A percentile compares a stretch with the other conserved stretches of the same genome.
Evolutionary conservation across 2,113 vertebrate genomes (phyloP).

Genomic region (Apistogramma diplotaenia): DNA sequence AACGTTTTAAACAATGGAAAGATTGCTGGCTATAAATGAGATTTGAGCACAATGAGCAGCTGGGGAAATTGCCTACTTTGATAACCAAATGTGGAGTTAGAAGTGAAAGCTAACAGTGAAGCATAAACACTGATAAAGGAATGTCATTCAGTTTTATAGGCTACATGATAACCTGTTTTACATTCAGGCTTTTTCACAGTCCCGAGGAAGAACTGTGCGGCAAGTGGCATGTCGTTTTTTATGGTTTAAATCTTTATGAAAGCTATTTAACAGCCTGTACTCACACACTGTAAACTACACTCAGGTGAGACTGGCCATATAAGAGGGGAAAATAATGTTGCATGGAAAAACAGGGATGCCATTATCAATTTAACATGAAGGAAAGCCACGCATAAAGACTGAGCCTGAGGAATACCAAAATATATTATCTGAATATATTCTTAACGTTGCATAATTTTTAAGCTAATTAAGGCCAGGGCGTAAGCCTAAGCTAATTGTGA

Average conservation of each 20-base stretch:
- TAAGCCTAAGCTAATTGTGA: neutral
- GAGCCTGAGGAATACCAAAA: neutral
- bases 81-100: conserved; percentile 2
- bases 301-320: neutral
- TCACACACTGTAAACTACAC: neutral
- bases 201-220: neutral
- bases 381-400: rapidly evolving
- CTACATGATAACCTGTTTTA: neutral
- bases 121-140: neutral
- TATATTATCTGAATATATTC: neutral
- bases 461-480: neutral
- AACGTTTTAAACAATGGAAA: conserved; percentile 29
- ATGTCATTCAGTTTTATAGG: neutral
- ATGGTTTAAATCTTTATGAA: neutral
- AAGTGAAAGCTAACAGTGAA: neutral
- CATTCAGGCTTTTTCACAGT: neutral
- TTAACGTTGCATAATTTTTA: neutral
- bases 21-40: neutral
- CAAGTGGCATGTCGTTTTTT: too few species aligned
- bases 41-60: neutral
- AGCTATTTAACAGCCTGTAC: neutral
- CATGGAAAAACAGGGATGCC: neutral
- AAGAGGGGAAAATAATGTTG: neutral
- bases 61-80: conserved; percentile 9
- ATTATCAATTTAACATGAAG: neutral